Percentiles rank a stretch among this genome's conserved stretches.
These are phyloP conservation scores for Cremastinae sp. DNA, from an alignment of 2,888 invertebrate species.

Conservation along the genomic window DNA sequence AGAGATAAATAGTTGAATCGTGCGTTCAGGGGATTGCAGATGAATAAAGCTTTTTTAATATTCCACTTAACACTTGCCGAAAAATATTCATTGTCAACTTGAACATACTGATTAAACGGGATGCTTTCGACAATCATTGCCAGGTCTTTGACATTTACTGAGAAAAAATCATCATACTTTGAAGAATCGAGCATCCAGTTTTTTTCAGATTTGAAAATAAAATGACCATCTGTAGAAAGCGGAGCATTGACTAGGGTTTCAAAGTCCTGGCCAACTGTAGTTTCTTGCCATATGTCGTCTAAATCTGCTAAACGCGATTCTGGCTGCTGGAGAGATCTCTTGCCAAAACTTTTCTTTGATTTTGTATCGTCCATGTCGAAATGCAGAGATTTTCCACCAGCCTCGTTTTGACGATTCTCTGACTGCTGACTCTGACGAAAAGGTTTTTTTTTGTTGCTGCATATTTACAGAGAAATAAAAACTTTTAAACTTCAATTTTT, in stretches of 20 bases:
- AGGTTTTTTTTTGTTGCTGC: constrained; percentile 49
- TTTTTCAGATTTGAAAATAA: constrained; percentile 80
- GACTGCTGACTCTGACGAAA: constrained; percentile 30
- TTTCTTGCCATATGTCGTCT: constrained; percentile 67
- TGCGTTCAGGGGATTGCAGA: no score
- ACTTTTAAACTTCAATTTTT: no score
- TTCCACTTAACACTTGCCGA: no score
- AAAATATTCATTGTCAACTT: constrained; percentile 78
- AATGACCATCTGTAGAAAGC: constrained; percentile 76
- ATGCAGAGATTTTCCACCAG: background rate
- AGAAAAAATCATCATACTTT: constrained; percentile 79
- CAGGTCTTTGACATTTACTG: constrained; percentile 78
- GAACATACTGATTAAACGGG: constrained; percentile 80
- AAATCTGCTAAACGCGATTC: constrained; percentile 51
- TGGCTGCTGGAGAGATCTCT: constrained; percentile 49
- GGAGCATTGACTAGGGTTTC: constrained; percentile 77
- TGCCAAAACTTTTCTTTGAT: background rate
- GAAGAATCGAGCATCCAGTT: constrained; percentile 79
- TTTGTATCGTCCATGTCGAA: constrained; percentile 3
- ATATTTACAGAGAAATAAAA: background rate
- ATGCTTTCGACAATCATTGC: constrained; percentile 80
- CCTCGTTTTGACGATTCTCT: background rate
- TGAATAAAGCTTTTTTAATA: no score
- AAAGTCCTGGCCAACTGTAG: constrained; percentile 78
- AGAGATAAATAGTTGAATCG: constrained; percentile 29